Evolutionary conservation across 92 coral and sea anemone genomes (phyloP), one percentile per base, ranked within the genome.

Genomic region (Plumapathes pennacea): DNA sequence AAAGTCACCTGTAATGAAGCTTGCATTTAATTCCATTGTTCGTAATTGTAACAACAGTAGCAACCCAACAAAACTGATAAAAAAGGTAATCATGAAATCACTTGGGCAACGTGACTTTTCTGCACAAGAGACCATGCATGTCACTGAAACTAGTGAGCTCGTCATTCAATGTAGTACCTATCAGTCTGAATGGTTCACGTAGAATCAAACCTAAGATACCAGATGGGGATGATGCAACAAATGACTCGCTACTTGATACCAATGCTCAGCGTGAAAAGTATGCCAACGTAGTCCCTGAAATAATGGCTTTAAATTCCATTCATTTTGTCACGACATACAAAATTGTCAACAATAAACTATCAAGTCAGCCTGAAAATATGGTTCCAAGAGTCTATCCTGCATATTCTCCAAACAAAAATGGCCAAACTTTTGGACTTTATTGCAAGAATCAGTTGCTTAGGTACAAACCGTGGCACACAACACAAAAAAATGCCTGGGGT

Each of bases 401-500:
- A 38, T 72, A n/a, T 72, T 72, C 79, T 60, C 17, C 70, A 0
- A 72, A 72, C 18, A 7, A 6, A 10, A 72, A 40, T 15, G 79
- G 79, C 1, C 54, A 25, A 51, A 72, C 60, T 33, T 71, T 50
- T 50, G 51, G 42, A 49, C 78, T 60, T 25, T 71, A 71, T 33
- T 68, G 66, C 21, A 62, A 62, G 54, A 61, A 72, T 53, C 64
- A 72, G 67, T 48, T 57, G 12, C 71, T 62, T 10, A 62, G 32
- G 43, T 41, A 72, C 49, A 72, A 62, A 72, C 64, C 71, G 28
- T 72, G 80, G 72, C 58, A 60, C 18, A 62, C 64, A 29, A 62
- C 71, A 51, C 71, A 71, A 71, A 61, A 71, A 6, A 71, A 71
- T 60, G 54, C 46, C 37, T 71, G 69, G 62, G 69, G 59, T 22